phyloP scores from a whole-genome alignment of 2,797 vertebrate genomes.

The Pseudocheirus occidentalis region DNA sequence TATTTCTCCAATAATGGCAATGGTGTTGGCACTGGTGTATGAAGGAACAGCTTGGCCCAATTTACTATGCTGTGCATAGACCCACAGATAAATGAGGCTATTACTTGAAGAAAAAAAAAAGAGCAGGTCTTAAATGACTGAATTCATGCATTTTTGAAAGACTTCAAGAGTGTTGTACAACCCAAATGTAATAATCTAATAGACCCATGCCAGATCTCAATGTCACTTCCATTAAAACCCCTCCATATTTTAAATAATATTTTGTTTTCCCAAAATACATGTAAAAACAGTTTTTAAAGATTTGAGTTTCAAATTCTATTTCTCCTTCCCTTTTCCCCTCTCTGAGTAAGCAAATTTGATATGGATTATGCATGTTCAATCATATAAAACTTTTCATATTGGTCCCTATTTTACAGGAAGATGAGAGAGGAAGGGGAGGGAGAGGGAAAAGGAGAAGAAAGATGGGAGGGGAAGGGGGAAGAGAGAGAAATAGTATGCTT shows the following conservation, averaged over 20 bases:
- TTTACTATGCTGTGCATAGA: neutral
- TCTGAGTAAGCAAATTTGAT: neutral
- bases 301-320: neutral
- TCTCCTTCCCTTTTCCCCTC: neutral
- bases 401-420: neutral
- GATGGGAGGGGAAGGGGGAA: rapidly evolving
- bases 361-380: neutral
- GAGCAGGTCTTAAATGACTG: neutral
- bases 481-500: neutral
- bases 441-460: no score
- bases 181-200: neutral
- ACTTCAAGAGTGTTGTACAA: neutral
- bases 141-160: neutral
- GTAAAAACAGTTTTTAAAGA: neutral
- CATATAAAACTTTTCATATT: neutral
- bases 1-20: neutral
- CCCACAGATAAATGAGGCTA: neutral
- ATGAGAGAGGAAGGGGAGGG: no score
- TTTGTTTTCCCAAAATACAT: neutral
- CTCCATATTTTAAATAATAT: neutral
- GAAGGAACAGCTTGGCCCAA: neutral
- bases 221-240: neutral
- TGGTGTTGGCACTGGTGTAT: neutral
- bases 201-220: neutral
- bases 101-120: neutral